phyloP scores from a whole-genome alignment of 2,888 invertebrate genomes.

The Drosophila macrospina region DNA sequence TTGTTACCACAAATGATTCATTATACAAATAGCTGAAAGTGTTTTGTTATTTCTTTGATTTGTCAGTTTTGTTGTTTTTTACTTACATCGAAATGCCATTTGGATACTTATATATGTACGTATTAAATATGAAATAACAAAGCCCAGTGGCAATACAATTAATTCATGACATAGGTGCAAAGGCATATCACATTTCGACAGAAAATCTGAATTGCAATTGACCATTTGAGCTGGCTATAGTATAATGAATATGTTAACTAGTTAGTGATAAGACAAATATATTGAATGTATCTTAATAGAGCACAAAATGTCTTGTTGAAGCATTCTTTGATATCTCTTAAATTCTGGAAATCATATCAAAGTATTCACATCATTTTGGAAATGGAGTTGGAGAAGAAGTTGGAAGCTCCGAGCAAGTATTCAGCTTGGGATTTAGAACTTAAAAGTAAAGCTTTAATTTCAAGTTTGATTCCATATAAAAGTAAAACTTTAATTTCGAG shows the following conservation, averaged over 20 bases:
- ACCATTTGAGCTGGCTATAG: background rate
- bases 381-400: too few species aligned
- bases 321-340: too few species aligned
- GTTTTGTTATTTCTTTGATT: slow-evolving; percentile 49
- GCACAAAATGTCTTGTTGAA: too few species aligned
- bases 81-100: slow-evolving; percentile 72
- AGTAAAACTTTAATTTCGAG: too few species aligned
- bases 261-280: background rate
- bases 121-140: slow-evolving; percentile 23
- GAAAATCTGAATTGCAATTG: background rate
- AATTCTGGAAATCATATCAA: too few species aligned
- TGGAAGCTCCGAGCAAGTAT: too few species aligned
- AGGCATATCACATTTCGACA: slow-evolving; percentile 12
- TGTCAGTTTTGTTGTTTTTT: slow-evolving; percentile 12
- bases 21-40: slow-evolving; percentile 49
- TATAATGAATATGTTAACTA: background rate
- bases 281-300: too few species aligned
- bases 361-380: too few species aligned
- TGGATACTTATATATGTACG: slow-evolving; percentile 30
- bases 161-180: slow-evolving; percentile 26
- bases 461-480: too few species aligned
- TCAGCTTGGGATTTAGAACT: too few species aligned
- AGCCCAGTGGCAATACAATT: slow-evolving; percentile 44
- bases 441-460: too few species aligned
- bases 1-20: slow-evolving; percentile 65